Evolutionary conservation across 2,113 vertebrate species (phyloP).

Genomic region (Cyprinus carpio): DNA sequence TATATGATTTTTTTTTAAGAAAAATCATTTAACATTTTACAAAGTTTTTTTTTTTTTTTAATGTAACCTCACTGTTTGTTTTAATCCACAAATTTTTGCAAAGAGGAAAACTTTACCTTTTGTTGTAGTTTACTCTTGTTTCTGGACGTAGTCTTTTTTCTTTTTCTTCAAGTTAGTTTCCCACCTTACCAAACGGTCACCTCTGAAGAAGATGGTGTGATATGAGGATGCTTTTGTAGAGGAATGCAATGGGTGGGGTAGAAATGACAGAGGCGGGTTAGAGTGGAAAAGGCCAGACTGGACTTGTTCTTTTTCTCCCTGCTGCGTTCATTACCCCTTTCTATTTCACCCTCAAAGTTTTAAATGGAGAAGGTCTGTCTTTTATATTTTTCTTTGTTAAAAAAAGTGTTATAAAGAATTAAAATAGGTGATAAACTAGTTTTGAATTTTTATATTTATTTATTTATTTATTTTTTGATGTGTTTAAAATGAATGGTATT

Average conservation of each 20-base stretch:
- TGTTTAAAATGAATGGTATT: not conserved
- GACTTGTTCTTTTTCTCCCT: constrained; percentile 59
- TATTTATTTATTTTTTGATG: not conserved
- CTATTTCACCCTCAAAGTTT: constrained; percentile 17
- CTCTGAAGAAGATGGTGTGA: constrained; percentile 2
- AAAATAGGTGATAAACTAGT: not conserved
- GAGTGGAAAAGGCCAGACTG: constrained; percentile 60
- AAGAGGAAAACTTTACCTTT: constrained; percentile 15
- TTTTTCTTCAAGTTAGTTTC: not conserved
- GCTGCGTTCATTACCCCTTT: constrained; percentile 38
- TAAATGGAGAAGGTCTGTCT: not conserved
- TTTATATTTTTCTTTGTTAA: not conserved
- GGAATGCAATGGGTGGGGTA: constrained; percentile 56
- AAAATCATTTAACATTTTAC: not conserved
- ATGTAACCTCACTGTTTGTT: not conserved
- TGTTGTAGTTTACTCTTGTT: not conserved
- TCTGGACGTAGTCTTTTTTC: too few relatives aligned
- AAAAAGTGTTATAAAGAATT: not conserved
- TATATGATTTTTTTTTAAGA: not conserved
- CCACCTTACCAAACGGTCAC: not conserved
- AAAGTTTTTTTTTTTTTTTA: not conserved
- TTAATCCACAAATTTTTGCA: not conserved
- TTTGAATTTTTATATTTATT: not conserved
- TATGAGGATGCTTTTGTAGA: constrained; percentile 61
- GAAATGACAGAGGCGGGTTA: not conserved